Evolutionary conservation across 2,888 invertebrate species (phyloP).

Genomic region (Eucriotettix oculatus): DNA sequence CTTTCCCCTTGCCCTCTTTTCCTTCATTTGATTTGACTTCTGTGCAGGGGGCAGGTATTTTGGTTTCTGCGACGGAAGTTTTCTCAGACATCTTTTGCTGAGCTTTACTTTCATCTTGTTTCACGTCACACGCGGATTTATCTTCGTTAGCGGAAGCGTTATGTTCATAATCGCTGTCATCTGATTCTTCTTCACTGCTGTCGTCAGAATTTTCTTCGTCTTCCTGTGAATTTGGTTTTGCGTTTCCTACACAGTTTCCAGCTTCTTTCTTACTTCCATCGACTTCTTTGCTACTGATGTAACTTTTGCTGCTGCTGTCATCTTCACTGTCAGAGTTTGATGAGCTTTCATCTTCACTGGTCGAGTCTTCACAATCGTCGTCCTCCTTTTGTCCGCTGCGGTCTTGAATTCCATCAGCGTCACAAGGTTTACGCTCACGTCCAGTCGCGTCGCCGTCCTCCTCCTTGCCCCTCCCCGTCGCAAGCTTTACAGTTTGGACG

Average conservation of each 20-base stretch:
- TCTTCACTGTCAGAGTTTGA: neutral
- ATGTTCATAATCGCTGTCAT: slow-evolving; percentile 14
- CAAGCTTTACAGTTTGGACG: slow-evolving; percentile 16
- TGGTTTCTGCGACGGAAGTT: neutral
- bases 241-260: neutral
- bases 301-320: neutral
- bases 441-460: slow-evolving; percentile 11
- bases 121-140: too few relatives aligned
- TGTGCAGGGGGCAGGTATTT: neutral
- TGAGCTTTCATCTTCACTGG: slow-evolving; percentile 13
- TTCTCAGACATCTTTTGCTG: neutral
- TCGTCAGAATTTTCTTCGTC: neutral
- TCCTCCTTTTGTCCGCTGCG: neutral
- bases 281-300: neutral
- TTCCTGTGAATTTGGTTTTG: neutral
- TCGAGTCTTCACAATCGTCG: slow-evolving; percentile 5
- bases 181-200: neutral
- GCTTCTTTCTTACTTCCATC: neutral
- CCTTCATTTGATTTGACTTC: neutral
- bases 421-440: neutral
- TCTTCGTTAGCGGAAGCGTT: neutral
- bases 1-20: neutral
- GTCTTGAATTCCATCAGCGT: neutral
- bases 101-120: too few relatives aligned
- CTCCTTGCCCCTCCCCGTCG: neutral